Base-by-base conservation (phyloP, 2,113 vertebrate genomes). In the Archilochus colubris region DNA sequence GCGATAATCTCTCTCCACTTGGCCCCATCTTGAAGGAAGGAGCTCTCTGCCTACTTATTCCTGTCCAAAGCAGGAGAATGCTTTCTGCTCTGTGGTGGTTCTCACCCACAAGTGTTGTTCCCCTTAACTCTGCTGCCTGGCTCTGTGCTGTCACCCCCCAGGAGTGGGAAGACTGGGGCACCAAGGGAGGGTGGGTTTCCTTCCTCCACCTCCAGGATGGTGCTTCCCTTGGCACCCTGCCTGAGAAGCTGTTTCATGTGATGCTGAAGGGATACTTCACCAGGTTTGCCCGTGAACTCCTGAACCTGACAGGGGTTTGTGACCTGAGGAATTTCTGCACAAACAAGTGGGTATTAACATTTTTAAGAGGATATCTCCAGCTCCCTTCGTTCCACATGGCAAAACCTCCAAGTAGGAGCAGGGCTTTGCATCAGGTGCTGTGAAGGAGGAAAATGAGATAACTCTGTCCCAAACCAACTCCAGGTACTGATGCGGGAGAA, bases 351-450 rank as follows among this genome's bases (percentile, higher is more conserved):
- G 91, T 87, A 91, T 94, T 95, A 93, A 94, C 91, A 93, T 88
- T 94, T 94, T 82, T 93, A 79, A 93, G 91, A 85, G 78, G 92
- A 61, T 96, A 76, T 94, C 62, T 76, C 82, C 82, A 93, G 70
- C 57, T 82, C 43, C 79, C 85, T 76, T 46, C 64, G n/a, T 13
- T 89, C 43, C 51, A 78, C 23, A 44, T 0, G 2, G 61, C 21
- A 85, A 87, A 93, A 78, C 53, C 62, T 88, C 62, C 4, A 7
- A 9, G 53, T 7, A 28, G 20, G 17, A 94, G 28, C 48, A 51
- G 43, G 43, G 16, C 63, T 88, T 76, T 9, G 0, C 48, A 43
- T 46, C 2, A 1, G 28, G 57, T 4, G 4, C 13, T 20, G 85
- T 0, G 2, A 63, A 87, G 64, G 43, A n/a, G 36, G 25, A 55